Conservation (phyloP, 2,888 invertebrate genomes). For the Periphyllus acericola region DNA sequence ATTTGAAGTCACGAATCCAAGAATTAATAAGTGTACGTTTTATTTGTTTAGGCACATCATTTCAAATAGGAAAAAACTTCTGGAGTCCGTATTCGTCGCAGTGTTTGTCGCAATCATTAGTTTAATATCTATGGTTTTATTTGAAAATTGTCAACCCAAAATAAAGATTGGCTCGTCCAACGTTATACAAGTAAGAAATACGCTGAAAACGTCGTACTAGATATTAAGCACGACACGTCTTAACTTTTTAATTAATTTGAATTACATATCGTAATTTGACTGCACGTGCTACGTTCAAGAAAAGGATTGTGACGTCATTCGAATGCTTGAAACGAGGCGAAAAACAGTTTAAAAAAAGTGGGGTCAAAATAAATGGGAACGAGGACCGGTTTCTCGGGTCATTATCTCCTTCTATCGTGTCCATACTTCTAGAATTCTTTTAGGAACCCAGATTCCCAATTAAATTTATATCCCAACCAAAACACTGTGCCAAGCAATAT, state of each 20-base stretch:
- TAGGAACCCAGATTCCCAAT: too few relatives aligned
- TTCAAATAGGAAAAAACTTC: slow-evolving; percentile 68
- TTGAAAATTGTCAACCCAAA: slow-evolving; percentile 48
- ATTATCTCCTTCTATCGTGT: too few relatives aligned
- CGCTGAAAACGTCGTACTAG: background rate
- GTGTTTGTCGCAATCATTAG: slow-evolving; percentile 70
- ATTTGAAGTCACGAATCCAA: background rate
- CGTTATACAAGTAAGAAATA: slow-evolving; percentile 49
- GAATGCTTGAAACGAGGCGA: too few relatives aligned
- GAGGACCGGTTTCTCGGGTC: too few relatives aligned
- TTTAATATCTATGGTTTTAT: slow-evolving; percentile 69
- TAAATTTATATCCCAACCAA: too few relatives aligned
- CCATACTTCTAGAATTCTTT: too few relatives aligned
- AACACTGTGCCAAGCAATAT: too few relatives aligned
- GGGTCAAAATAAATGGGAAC: too few relatives aligned
- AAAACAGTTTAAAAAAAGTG: too few relatives aligned
- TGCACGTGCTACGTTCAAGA: too few relatives aligned
- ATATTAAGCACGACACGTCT: background rate
- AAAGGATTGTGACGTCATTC: too few relatives aligned
- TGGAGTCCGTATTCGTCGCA: slow-evolving; percentile 72
- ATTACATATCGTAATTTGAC: background rate
- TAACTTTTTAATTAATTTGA: background rate
- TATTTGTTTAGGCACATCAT: slow-evolving; percentile 67
- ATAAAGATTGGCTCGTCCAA: background rate
- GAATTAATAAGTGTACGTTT: background rate